Percentiles rank a stretch among this genome's conserved stretches.
phyloP scores from a whole-genome alignment of 2,113 vertebrate species.

The Dicentrarchus labrax region DNA sequence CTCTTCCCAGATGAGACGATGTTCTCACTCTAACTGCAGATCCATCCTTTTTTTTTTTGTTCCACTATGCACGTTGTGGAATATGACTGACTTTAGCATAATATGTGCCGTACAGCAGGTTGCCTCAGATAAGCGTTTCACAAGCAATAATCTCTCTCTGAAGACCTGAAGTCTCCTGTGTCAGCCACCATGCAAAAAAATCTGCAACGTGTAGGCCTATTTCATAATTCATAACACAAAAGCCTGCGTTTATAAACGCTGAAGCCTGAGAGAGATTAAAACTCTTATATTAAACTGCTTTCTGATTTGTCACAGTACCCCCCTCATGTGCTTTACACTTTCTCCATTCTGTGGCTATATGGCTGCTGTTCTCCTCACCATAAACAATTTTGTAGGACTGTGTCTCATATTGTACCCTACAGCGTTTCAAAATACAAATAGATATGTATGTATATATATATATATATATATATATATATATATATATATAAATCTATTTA shows the following conservation, averaged over 20 bases:
- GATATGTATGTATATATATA: neutral
- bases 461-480: conserved; percentile 28
- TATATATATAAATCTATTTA: conserved; percentile 35
- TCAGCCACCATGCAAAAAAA: conserved; percentile 55
- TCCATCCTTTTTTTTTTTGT: neutral
- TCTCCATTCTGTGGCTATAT: neutral
- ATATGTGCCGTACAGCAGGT: conserved; percentile 49
- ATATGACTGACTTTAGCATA: conserved; percentile 53
- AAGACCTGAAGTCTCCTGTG: conserved; percentile 61
- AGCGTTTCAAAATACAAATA: conserved; percentile 47
- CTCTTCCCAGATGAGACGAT: conserved; percentile 3
- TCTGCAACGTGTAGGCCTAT: conserved; percentile 35
- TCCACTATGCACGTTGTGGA: conserved; percentile 30
- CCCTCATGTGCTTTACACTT: conserved; percentile 4
- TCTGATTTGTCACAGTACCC: conserved; percentile 31
- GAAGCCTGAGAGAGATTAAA: conserved; percentile 43
- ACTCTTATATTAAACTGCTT: conserved; percentile 37
- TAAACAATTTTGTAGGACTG: neutral
- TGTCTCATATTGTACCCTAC: conserved; percentile 13
- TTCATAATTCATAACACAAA: conserved; percentile 63
- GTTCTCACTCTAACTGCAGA: neutral
- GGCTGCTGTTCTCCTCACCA: conserved; percentile 1
- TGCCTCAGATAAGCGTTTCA: conserved; percentile 56
- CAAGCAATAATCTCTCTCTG: conserved; percentile 61
- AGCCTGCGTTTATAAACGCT: conserved; percentile 55